phyloP scores from a whole-genome alignment of 2,888 invertebrate genomes.

The Melanophora roralis region DNA sequence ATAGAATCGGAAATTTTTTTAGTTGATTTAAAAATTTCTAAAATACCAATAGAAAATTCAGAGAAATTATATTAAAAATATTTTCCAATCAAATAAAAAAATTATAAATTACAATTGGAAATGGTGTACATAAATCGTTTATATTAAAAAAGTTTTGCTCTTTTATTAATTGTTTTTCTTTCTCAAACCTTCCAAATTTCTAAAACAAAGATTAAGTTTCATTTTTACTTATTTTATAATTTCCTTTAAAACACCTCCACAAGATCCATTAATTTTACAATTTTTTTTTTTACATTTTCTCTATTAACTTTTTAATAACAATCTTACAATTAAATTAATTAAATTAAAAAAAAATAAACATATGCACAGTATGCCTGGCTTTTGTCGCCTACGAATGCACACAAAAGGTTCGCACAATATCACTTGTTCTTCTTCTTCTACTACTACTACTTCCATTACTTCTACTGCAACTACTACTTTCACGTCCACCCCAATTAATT shows the following conservation, averaged over 20 bases:
- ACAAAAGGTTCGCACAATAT: slow-evolving; percentile 82
- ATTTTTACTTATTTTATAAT: slow-evolving; percentile 9
- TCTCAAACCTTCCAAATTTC: not conserved
- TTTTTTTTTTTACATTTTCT: too few relatives aligned
- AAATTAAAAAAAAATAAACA: slow-evolving; percentile 61
- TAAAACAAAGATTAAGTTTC: not conserved
- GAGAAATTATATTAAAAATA: too few relatives aligned
- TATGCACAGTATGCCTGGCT: slow-evolving; percentile 94
- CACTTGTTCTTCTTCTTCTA: slow-evolving; percentile 75
- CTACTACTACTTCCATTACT: slow-evolving; percentile 70
- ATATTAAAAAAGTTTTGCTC: not conserved
- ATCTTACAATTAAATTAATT: slow-evolving; percentile 14
- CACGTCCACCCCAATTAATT: slow-evolving; percentile 34
- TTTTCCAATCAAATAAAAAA: too few relatives aligned
- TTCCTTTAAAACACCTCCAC: slow-evolving; percentile 2
- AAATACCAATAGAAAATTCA: too few relatives aligned
- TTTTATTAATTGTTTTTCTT: not conserved
- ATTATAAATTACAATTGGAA: too few relatives aligned
- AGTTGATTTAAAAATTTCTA: too few relatives aligned
- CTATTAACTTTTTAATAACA: slow-evolving; percentile 35
- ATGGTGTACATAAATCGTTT: too few relatives aligned
- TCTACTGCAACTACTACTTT: slow-evolving; percentile 70
- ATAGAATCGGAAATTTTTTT: too few relatives aligned
- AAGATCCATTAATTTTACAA: too few relatives aligned
- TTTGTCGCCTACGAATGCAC: slow-evolving; percentile 98